Evolutionary conservation across 2,113 vertebrate species (phyloP), one percentile per base, ranked within the genome.

Genomic region (Xiphias gladius): DNA sequence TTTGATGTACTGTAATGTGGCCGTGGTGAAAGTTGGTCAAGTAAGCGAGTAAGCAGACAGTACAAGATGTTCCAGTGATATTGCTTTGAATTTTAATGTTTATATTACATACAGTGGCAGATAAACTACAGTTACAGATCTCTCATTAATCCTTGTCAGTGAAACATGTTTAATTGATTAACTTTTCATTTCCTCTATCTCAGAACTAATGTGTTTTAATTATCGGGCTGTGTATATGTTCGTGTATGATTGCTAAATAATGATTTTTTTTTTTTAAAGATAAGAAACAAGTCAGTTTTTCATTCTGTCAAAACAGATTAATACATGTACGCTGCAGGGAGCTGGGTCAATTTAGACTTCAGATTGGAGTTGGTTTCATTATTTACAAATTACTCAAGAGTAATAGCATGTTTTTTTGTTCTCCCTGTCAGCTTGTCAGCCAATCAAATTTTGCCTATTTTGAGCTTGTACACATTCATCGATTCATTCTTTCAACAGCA

Each of bases 401-500:
- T 57, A 75, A 65, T 30, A 26, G 54, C 7, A 0, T 17, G 61
- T 85, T 67, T 67, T 65, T 86, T 80, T 57, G 73, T 73, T 78
- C 74, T 69, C 20, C 75, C 43, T 52, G 76, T 85, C 67, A 52
- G 79, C 61, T 30, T 37, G 24, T 82, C 64, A 46, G 80, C 68
- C 69, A 58, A 59, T 88, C 73, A 61, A 24, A 70, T 80, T 28
- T 59, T 79, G 76, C 26, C 14, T 37, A 71, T 79, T 79, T 78
- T 63, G 68, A 66, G 43, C 66, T 55, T n/a, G 16, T 28, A 32
- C 63, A 55, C 77, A 65, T 74, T 66, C 46, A 91, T 81, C 68
- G 73, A 89, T 85, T 82, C 52, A 46, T 41, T 81, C 66, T 62
- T 77, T 80, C 78, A 72, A 20, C 59, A 37, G 65, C 73, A 82